Evolutionary conservation across 2,113 vertebrate genomes (phyloP).

Genomic region (Accipiter cooperii): DNA sequence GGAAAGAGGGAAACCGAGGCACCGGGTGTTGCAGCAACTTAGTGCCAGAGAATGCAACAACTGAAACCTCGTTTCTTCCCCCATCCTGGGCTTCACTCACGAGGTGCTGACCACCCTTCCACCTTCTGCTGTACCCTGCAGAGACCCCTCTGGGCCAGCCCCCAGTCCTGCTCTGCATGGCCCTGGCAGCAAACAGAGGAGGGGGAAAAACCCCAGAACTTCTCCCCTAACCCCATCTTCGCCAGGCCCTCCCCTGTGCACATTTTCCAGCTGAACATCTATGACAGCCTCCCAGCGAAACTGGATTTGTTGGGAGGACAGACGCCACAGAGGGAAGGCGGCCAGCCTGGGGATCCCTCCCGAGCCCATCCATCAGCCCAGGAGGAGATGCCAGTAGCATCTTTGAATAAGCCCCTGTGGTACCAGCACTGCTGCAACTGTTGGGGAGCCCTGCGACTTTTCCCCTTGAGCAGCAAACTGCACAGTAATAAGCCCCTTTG

Average conservation of each 20-base stretch:
- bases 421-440: not conserved
- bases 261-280: not conserved
- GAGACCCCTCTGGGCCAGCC: not conserved
- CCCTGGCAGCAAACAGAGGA: not conserved
- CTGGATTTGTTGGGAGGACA: not conserved
- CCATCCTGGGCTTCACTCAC: not conserved
- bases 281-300: not conserved
- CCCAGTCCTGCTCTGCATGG: not conserved
- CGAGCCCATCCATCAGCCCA: accelerated
- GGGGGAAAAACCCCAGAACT: not conserved
- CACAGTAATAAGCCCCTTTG: not conserved
- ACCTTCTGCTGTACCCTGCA: not conserved
- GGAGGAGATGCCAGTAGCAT: not conserved
- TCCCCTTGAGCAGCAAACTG: not conserved
- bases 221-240: not conserved
- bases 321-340: not conserved
- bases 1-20: not conserved
- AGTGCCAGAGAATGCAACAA: not conserved
- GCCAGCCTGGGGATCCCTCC: not conserved
- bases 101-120: not conserved
- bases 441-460: not conserved
- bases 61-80: not conserved
- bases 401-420: not conserved
- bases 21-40: not conserved
- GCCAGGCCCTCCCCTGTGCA: not conserved